These are phyloP conservation scores for Pomacea maculata DNA, from an alignment of 1,140 invertebrate genomes.

Conservation along the genomic window DNA sequence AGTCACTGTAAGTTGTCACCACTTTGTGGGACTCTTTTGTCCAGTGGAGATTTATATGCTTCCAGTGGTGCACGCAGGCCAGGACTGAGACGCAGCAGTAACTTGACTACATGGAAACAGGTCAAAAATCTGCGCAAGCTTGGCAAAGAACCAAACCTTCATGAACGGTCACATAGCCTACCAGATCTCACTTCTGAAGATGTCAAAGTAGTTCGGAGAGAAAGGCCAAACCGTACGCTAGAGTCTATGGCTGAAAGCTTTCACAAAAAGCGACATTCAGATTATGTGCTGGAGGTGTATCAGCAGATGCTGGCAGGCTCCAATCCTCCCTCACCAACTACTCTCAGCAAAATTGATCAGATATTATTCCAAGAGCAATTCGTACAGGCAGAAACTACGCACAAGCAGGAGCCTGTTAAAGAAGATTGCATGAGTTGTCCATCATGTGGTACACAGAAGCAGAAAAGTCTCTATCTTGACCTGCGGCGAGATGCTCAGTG, in stretches of 20 bases:
- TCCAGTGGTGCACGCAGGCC: conserved; percentile 2
- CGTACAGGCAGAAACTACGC: neutral
- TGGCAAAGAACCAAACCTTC: conserved; percentile 33
- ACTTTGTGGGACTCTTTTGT: conserved; percentile 31
- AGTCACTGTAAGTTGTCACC: conserved; percentile 33
- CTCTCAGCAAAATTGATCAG: conserved; percentile 55
- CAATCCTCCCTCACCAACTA: conserved; percentile 55
- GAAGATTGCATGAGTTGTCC: conserved; percentile 5
- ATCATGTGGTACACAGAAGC: neutral
- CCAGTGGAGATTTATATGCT: conserved; percentile 30
- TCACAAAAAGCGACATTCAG: conserved; percentile 55
- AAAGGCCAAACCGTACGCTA: conserved; percentile 5
- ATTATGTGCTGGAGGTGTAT: conserved; percentile 56
- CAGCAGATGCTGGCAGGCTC: conserved; percentile 51
- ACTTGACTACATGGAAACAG: conserved; percentile 34
- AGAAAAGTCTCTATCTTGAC: conserved; percentile 8
- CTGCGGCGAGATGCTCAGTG: conserved; percentile 25
- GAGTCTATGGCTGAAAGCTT: conserved; percentile 49
- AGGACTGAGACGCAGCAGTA: conserved; percentile 20
- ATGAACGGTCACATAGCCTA: conserved; percentile 48
- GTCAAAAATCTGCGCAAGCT: conserved; percentile 50
- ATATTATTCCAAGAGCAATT: conserved; percentile 27
- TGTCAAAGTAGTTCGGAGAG: conserved; percentile 11
- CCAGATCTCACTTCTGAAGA: conserved; percentile 47
- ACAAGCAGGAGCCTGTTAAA: neutral